A percentile compares a stretch with the other conserved stretches of the same genome.
These are phyloP conservation scores for Cactoblastis cactorum DNA, from an alignment of 2,888 invertebrate genomes.

Conservation along the genomic window DNA sequence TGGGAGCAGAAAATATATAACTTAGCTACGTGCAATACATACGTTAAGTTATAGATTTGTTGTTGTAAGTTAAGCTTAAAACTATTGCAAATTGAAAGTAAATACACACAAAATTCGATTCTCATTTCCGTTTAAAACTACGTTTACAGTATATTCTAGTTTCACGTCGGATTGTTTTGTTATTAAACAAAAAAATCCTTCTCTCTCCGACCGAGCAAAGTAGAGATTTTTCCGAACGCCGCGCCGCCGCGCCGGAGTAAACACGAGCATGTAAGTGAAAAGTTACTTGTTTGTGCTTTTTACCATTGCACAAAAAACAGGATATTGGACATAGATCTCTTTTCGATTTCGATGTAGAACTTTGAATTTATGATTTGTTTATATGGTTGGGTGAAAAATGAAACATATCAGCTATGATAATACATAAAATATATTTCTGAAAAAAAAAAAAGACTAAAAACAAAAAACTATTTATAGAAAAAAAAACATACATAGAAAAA, in stretches of 20 bases:
- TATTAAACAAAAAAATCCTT: constrained; percentile 20
- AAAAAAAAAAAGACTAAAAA: too few relatives aligned
- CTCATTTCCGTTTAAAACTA: neutral
- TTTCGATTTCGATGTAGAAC: neutral
- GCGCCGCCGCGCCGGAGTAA: constrained; percentile 38
- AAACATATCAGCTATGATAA: too few relatives aligned
- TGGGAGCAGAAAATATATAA: too few relatives aligned
- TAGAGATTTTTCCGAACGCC: constrained; percentile 33
- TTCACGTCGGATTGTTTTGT: constrained; percentile 21
- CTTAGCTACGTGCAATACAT: too few relatives aligned
- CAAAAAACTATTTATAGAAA: too few relatives aligned
- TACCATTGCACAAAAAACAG: constrained; percentile 37
- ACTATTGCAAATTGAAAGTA: neutral
- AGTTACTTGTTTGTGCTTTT: constrained; percentile 54
- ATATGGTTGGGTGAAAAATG: too few relatives aligned
- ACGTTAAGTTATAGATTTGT: too few relatives aligned
- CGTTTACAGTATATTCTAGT: neutral
- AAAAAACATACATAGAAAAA: too few relatives aligned
- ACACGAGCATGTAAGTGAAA: constrained; percentile 51
- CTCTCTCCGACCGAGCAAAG: constrained; percentile 7
- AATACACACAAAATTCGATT: neutral
- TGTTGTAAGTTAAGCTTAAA: neutral
- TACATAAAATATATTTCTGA: too few relatives aligned
- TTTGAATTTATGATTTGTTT: too few relatives aligned
- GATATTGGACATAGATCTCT: neutral